A percentile compares a stretch with the other conserved stretches of the same genome.
These are phyloP conservation scores for Ceratotherium simum DNA, from an alignment of 2,113 vertebrate genomes.

Conservation along the genomic window DNA sequence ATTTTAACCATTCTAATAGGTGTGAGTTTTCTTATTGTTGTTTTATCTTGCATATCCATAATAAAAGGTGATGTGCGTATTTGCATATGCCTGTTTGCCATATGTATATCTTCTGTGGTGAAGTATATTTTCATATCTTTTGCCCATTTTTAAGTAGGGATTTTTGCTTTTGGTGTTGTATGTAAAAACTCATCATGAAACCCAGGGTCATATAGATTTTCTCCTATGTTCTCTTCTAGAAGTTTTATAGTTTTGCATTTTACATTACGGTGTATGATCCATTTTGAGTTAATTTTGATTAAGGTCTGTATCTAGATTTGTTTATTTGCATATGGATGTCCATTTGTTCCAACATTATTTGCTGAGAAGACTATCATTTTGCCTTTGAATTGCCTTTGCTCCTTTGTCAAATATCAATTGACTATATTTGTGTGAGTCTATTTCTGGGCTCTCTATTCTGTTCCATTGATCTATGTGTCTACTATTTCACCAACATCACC, in stretches of 20 bases:
- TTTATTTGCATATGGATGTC: not conserved
- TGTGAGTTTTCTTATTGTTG: not conserved
- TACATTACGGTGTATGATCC: not conserved
- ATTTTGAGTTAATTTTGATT: not conserved
- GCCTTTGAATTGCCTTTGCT: not conserved
- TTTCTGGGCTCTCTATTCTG: not conserved
- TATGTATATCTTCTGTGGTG: not conserved
- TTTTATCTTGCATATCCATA: constrained; percentile 16
- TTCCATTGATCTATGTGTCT: not conserved
- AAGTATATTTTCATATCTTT: not conserved
- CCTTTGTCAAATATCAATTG: not conserved
- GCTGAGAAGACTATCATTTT: not conserved
- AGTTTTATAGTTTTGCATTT: constrained; percentile 6
- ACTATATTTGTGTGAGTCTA: not conserved
- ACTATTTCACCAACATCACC: not conserved
- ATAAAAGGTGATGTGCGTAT: not conserved
- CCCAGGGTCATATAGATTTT: not conserved
- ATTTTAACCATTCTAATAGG: not conserved
- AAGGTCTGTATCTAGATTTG: not conserved
- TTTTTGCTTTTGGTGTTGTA: not conserved
- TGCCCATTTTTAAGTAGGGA: not conserved
- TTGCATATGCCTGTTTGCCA: not conserved
- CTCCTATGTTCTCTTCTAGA: not conserved
- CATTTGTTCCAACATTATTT: not conserved
- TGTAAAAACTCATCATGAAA: not conserved